Evolutionary conservation across 2,797 vertebrate species (phyloP), one percentile per base, ranked within the genome.

Genomic region (Crocidura indochinensis): DNA sequence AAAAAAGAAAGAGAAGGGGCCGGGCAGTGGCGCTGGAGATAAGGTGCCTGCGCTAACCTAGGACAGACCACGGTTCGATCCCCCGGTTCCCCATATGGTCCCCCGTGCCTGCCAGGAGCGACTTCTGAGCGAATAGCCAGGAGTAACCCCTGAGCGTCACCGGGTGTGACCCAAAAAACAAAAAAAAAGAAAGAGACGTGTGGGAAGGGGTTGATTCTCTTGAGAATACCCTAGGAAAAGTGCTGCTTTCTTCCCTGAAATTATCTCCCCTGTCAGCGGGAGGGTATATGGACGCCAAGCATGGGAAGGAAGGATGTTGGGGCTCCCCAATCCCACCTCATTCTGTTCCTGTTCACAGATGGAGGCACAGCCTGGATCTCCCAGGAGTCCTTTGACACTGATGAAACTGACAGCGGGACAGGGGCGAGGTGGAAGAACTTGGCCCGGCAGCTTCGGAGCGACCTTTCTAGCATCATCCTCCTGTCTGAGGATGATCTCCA

Each of bases 401-500:
- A 98, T 71, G 73, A 96, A 26, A 95, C 98, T 46, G 98, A 99
- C 88, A 19, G 85, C 1, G 51, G 83, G 67, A 94, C 65, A 0
- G 84, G 20, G 0, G 81, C 97, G 56, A 96, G 96, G 68, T 99
- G 99, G 99, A 98, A 95, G 94, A 94, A 96, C 8, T 96, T 99
- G 93, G 98, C 99, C 92, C 96, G 97, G 81, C 98, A 97, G 92
- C 98, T 99, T 94, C 99, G 97, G 83, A 97, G 98, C 68, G 98
- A 99, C 93, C 96, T 99, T n/a, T 97, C 99, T 76, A 98, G 96
- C 89, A 98, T 99, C 97, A 98, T 99, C 95, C 97, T 99, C 46
- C 98, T 99, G 97, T 99, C 99, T 0, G 99, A 99, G 92, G 98
- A 97, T 56, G 98, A 99, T 26, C 98, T 99, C 19, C 98, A 99